Percentiles rank a stretch among this genome's conserved stretches.
phyloP scores from a whole-genome alignment of 2,113 vertebrate genomes.

The Pollachius pollachius region DNA sequence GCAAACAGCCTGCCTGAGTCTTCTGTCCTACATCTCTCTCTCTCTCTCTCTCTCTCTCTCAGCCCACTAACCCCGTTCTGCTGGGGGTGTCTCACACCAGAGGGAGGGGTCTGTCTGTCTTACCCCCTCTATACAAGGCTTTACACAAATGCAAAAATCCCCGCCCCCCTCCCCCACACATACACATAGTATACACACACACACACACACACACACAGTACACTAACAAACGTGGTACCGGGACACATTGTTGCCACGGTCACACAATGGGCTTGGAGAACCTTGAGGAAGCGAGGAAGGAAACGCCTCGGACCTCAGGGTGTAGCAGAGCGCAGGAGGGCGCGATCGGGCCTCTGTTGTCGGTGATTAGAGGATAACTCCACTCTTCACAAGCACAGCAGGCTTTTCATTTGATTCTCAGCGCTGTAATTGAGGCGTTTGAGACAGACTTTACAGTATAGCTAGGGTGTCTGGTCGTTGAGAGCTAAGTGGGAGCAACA shows the following conservation, averaged over 20 bases:
- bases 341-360: slow-evolving; percentile 44
- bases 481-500: too few relatives aligned
- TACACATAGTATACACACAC: too few relatives aligned
- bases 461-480: too few relatives aligned
- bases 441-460: too few relatives aligned
- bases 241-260: too few relatives aligned
- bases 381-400: slow-evolving; percentile 26
- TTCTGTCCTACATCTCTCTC: slow-evolving; percentile 14
- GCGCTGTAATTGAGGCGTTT: slow-evolving; percentile 10
- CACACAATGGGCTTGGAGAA: neutral
- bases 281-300: slow-evolving; percentile 46
- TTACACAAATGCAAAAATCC: slow-evolving; percentile 21
- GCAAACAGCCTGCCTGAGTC: slow-evolving; percentile 48
- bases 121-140: slow-evolving; percentile 13
- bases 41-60: neutral
- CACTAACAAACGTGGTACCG: slow-evolving; percentile 1
- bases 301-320: slow-evolving; percentile 29
- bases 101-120: slow-evolving; percentile 19
- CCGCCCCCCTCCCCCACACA: neutral
- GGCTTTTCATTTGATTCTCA: slow-evolving; percentile 50
- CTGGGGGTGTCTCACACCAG: slow-evolving; percentile 19
- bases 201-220: neutral
- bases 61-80: slow-evolving; percentile 34
- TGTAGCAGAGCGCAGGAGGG: slow-evolving; percentile 34
- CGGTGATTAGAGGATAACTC: slow-evolving; percentile 35